Percentiles rank a stretch among this genome's conserved stretches.
Evolutionary conservation across 2,888 invertebrate species (phyloP).

Genomic region (Ectemnius continuus): DNA sequence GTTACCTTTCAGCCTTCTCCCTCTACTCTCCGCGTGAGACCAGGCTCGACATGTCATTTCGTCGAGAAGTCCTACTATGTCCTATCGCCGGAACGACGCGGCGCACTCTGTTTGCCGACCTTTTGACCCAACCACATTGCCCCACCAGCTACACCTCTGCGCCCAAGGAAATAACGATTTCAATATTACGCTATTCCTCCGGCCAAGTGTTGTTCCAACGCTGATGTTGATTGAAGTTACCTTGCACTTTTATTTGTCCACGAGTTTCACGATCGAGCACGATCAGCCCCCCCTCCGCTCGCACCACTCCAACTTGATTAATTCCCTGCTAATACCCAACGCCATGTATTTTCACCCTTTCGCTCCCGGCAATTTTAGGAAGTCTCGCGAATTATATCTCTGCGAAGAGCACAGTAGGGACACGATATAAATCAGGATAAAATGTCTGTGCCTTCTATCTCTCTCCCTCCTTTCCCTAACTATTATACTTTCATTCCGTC

Average conservation of each 20-base stretch:
- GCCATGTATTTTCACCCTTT: background rate
- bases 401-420: too few species aligned
- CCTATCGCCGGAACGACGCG: background rate
- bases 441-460: too few species aligned
- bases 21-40: slow-evolving; percentile 7
- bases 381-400: background rate
- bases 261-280: background rate
- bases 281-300: background rate
- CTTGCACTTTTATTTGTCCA: slow-evolving; percentile 5
- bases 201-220: background rate
- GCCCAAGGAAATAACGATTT: slow-evolving; percentile 32
- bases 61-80: slow-evolving; percentile 21
- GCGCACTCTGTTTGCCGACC: slow-evolving; percentile 28
- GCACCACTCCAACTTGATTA: background rate
- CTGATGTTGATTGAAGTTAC: slow-evolving; percentile 1
- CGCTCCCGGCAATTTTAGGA: background rate
- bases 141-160: slow-evolving; percentile 14
- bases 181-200: slow-evolving; percentile 1
- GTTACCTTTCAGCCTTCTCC: slow-evolving; percentile 54
- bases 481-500: background rate
- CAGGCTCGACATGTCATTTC: slow-evolving; percentile 35
- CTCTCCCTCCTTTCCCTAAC: background rate
- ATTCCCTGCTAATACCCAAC: background rate
- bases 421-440: too few species aligned
- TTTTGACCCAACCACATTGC: background rate